Evolutionary conservation across 2,888 invertebrate species (phyloP).

Genomic region (Pedicia rivosa): DNA sequence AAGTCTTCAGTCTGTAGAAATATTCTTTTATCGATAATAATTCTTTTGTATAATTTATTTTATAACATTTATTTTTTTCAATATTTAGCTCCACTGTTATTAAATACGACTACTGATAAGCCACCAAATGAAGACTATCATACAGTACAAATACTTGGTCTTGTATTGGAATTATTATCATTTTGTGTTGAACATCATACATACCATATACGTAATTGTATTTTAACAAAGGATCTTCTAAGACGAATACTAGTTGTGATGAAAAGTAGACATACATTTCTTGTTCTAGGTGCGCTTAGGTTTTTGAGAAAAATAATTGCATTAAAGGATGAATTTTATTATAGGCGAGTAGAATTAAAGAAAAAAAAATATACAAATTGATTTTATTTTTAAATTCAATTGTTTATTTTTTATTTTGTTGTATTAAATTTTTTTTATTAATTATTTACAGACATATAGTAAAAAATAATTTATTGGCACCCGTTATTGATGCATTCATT

Average conservation of each 20-base stretch:
- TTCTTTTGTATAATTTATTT: conserved; percentile 1
- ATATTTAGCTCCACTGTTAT: conserved; percentile 76
- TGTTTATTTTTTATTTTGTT: not conserved
- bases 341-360: conserved; percentile 31
- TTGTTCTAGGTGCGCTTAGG: conserved; percentile 89
- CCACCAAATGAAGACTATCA: conserved; percentile 90
- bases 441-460: conserved; percentile 58
- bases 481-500: conserved; percentile 90
- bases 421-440: not conserved
- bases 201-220: conserved; percentile 96
- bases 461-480: conserved; percentile 86
- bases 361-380: not conserved
- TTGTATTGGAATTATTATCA: conserved; percentile 87
- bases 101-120: conserved; percentile 80
- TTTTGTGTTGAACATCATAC: conserved; percentile 99
- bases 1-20: too few species aligned
- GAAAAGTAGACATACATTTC: conserved; percentile 94
- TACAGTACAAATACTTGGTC: conserved; percentile 86
- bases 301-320: conserved; percentile 96
- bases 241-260: conserved; percentile 89
- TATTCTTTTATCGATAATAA: not conserved
- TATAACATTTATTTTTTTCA: conserved; percentile 7
- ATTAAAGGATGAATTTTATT: conserved; percentile 97
- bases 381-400: conserved; percentile 2
- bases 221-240: conserved; percentile 90